phyloP scores from a whole-genome alignment of 2,888 invertebrate species.

The Caenorhabditis sp. region DNA sequence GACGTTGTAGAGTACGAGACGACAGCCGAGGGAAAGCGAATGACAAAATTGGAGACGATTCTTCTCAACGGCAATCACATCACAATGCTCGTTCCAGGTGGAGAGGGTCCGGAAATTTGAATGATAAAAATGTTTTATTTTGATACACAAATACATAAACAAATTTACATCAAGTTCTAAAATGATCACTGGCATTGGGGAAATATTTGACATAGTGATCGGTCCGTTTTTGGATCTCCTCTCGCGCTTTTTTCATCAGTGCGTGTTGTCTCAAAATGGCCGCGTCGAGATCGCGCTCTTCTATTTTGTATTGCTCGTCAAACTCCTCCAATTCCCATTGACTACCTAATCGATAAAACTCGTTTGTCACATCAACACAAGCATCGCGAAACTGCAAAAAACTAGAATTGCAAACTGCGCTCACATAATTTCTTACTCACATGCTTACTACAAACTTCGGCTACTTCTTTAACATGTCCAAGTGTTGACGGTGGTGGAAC shows the following conservation, averaged over 20 bases:
- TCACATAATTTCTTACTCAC: conserved; percentile 30
- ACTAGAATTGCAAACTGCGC: too few species aligned
- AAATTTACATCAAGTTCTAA: conserved; percentile 12
- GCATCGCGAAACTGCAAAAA: conserved; percentile 48
- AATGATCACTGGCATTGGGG: conserved; percentile 29
- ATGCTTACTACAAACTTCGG: conserved; percentile 56
- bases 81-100: conserved; percentile 80
- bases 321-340: conserved; percentile 46
- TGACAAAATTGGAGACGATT: conserved; percentile 91
- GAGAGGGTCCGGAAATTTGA: conserved; percentile 69
- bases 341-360: conserved; percentile 39
- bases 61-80: conserved; percentile 98
- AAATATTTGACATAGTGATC: background rate
- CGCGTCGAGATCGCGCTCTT: conserved; percentile 24
- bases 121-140: background rate
- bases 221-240: conserved; percentile 2
- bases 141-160: background rate
- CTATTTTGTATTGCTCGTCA: conserved; percentile 17
- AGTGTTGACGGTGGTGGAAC: conserved; percentile 49
- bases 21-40: conserved; percentile 86
- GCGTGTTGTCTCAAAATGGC: conserved; percentile 28
- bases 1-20: conserved; percentile 77
- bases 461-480: conserved; percentile 64
- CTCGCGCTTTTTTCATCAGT: conserved; percentile 8
- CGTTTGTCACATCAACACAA: conserved; percentile 38